Base-by-base conservation (phyloP, 2,797 vertebrate species). In the Synanceia verrucosa region DNA sequence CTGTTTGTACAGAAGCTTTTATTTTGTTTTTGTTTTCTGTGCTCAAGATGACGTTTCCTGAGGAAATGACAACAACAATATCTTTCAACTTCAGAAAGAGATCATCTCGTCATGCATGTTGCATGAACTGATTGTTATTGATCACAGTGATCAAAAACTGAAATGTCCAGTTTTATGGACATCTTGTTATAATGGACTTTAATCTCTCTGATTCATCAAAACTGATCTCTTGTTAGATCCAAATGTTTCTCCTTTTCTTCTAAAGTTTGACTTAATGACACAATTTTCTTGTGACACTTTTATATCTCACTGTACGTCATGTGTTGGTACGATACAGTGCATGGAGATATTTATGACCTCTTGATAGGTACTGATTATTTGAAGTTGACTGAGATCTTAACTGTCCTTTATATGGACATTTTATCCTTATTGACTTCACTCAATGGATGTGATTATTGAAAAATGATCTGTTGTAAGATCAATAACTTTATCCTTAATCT, bases 1-100 rank as follows among this genome's bases (percentile, higher is more conserved):
- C 53, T 56, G 33, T 18, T 36, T 56, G 1, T 47, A 47, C 47
- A 64, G 46, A 51, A 29, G 37, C 11, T 11, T 62, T 5, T 26
- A 39, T 41, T 41, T 18, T n/a, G 9, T 36, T 0, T 44, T 0
- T 44, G 39, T 18, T 47, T 23, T 8, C 4, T 65, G 55, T 21
- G n/a, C 23, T 3, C 1, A 44, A 44, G 19, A 53, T 26, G 36
- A 53, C 0, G 18, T 62, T 37, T 89, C 85, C 93, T 92, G 82
- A 93, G 78, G 46, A 81, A 87, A 56, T 81, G 91, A 53, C 88
- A 92, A 71, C 87, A 92, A 68, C 91, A 92, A 34, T 23, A 13
- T 71, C 31, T 59, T 92, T 92, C 56, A 94, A 44, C 78, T 57
- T 47, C 19, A 63, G 43, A 68, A 67, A 72, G 68, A 59, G 39